A percentile compares a stretch with the other conserved stretches of the same genome.
Conservation (phyloP, 2,888 invertebrate genomes). For the Hypselothyrea guttata region DNA sequence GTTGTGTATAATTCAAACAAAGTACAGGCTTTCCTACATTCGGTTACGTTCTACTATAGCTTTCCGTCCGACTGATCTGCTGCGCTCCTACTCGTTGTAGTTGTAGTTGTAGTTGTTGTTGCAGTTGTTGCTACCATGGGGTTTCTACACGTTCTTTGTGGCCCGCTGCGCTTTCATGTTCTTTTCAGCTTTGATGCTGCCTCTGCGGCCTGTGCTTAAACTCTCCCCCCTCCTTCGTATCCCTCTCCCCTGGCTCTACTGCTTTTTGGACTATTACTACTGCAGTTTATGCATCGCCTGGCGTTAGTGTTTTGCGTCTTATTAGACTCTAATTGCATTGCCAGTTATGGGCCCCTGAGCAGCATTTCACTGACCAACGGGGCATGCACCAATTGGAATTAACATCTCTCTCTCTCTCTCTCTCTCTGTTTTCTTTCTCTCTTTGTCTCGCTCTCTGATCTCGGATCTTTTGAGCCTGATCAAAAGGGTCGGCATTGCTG, state of each 20-base stretch:
- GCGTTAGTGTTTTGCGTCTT: constrained; percentile 74
- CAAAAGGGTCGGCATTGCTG: constrained; percentile 36
- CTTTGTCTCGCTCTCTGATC: neutral
- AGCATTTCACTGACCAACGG: constrained; percentile 21
- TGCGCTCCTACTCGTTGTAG: constrained; percentile 6
- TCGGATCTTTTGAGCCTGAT: constrained; percentile 11
- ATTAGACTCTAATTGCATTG: constrained; percentile 75
- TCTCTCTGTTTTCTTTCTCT: neutral
- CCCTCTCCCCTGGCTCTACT: constrained; percentile 1
- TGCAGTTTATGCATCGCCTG: constrained; percentile 66
- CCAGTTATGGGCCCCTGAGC: constrained; percentile 44
- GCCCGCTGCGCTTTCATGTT: constrained; percentile 65
- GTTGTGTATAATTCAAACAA: too few species aligned
- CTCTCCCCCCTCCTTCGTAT: neutral
- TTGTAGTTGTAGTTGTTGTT: too few species aligned
- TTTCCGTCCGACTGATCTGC: too few species aligned
- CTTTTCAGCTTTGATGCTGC: constrained; percentile 45
- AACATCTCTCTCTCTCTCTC: constrained; percentile 6
- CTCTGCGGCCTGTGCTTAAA: constrained; percentile 1
- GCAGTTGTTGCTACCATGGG: constrained; percentile 39
- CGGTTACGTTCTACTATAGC: too few species aligned
- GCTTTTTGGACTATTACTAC: constrained; percentile 57
- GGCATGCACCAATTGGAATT: constrained; percentile 44
- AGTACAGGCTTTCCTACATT: too few species aligned
- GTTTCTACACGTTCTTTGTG: constrained; percentile 44